Conservation (phyloP, 2,797 vertebrate genomes). For the Epinephelus coioides region DNA sequence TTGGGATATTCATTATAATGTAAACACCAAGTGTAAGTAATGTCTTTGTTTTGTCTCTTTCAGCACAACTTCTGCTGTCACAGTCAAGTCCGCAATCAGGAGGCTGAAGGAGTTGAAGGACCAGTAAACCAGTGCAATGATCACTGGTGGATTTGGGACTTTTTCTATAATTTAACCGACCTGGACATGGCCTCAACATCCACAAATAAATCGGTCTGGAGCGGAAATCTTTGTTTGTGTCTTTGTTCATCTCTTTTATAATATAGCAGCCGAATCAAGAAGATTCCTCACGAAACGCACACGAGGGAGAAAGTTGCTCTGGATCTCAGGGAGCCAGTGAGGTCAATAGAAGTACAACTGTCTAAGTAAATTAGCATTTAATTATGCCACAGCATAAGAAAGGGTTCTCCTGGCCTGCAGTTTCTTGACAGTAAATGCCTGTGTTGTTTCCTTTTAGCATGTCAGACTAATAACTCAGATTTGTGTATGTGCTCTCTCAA, state of each 20-base stretch:
- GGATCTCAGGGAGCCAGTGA: no score
- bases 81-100: constrained; percentile 98
- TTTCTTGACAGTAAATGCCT: no score
- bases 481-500: no score
- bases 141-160: constrained; percentile 77
- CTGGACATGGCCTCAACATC: constrained; percentile 74
- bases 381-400: no score
- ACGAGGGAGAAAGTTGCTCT: background rate
- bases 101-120: constrained; percentile 99
- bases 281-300: background rate
- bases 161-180: constrained; percentile 75
- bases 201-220: constrained; percentile 82
- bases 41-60: constrained; percentile 54
- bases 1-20: background rate
- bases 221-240: constrained; percentile 65
- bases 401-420: no score
- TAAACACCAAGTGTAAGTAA: background rate
- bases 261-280: background rate
- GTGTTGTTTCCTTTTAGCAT: no score
- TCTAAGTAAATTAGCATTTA: no score
- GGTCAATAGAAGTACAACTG: no score
- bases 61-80: constrained; percentile 99
- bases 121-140: constrained; percentile 88
- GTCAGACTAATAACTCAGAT: no score
- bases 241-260: constrained; percentile 35